phyloP scores from a whole-genome alignment of 1,140 invertebrate genomes.

The Ladona fulva region DNA sequence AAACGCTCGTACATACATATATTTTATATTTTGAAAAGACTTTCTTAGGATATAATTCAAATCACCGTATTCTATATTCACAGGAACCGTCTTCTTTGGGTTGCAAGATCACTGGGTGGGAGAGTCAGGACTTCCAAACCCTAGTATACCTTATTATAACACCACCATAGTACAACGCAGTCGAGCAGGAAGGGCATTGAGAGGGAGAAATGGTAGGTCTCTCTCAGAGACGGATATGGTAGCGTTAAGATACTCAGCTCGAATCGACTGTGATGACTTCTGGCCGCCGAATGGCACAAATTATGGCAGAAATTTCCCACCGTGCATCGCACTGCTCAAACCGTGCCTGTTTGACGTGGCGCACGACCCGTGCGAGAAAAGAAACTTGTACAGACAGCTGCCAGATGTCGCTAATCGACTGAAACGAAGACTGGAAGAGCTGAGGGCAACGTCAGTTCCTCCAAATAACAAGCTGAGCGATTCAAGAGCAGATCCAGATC shows the following conservation, averaged over 20 bases:
- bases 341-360: slow-evolving; percentile 66
- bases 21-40: no score
- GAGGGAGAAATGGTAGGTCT: not conserved
- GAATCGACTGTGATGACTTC: not conserved
- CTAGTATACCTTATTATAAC: not conserved
- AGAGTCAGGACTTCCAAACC: not conserved
- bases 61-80: no score
- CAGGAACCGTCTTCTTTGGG: not conserved
- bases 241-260: not conserved
- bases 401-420: slow-evolving; percentile 39
- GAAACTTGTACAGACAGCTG: slow-evolving; percentile 49
- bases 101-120: not conserved
- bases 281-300: not conserved
- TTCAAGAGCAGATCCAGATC: slow-evolving; percentile 51
- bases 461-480: slow-evolving; percentile 62
- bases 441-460: slow-evolving; percentile 50
- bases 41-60: no score
- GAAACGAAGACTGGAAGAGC: slow-evolving; percentile 37
- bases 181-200: not conserved
- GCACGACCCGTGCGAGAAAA: slow-evolving; percentile 65
- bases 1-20: no score
- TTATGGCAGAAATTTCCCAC: not conserved
- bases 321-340: slow-evolving; percentile 42
- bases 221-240: not conserved
- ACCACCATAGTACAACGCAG: not conserved